Evolutionary conservation across 2,888 invertebrate species (phyloP).

Genomic region (Boloria selene): DNA sequence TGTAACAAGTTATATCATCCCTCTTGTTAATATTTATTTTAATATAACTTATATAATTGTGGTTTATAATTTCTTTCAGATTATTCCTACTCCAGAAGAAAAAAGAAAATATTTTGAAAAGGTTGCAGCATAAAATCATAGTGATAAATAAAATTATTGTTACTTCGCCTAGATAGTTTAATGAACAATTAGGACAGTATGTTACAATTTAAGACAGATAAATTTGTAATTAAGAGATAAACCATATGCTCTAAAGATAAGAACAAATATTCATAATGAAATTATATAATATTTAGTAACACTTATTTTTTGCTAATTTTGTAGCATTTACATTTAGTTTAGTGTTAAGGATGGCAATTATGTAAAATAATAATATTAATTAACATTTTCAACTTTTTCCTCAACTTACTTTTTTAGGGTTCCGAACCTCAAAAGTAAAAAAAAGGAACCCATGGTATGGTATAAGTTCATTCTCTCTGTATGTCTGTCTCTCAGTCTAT

Average conservation of each 20-base stretch:
- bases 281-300: too few species aligned
- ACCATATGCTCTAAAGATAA: constrained; percentile 12
- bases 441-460: too few species aligned
- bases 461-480: too few species aligned
- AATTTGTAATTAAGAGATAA: constrained; percentile 14
- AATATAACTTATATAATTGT: not conserved
- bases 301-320: not conserved
- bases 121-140: constrained; percentile 57
- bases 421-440: too few species aligned
- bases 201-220: constrained; percentile 4
- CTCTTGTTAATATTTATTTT: not conserved
- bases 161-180: not conserved
- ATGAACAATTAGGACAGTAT: not conserved
- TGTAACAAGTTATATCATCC: not conserved
- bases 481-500: too few species aligned
- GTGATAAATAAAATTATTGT: not conserved
- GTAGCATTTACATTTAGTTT: constrained; percentile 13
- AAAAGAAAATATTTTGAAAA: constrained; percentile 92
- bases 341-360: not conserved
- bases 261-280: not conserved
- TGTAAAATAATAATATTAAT: too few species aligned
- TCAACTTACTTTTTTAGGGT: not conserved
- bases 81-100: constrained; percentile 90
- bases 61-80: constrained; percentile 80
- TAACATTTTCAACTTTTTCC: not conserved